Evolutionary conservation across 2,113 vertebrate species (phyloP), one percentile per base, ranked within the genome.

Genomic region (Lanius ludovicianus): DNA sequence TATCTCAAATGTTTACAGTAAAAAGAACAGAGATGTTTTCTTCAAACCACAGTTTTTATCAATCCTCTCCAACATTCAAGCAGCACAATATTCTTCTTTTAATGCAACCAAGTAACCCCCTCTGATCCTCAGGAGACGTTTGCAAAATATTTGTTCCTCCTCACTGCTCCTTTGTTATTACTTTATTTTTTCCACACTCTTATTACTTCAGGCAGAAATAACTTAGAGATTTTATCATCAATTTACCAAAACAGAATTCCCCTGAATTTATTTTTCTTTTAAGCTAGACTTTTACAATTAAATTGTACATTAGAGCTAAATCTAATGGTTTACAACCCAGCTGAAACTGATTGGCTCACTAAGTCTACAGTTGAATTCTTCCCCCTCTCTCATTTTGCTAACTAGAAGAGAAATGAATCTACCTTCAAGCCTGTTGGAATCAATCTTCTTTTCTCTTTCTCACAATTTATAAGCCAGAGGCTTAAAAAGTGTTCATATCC

Each of bases 401-500:
- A 80, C 57, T 55, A 35, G 42, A 90, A 95, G 71, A 94, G 52
- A 92, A 96, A 95, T 84, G 31, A 70, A 60, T 92, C 90, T 76
- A 93, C 85, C 80, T 92, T 87, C 83, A 78, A 83, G 92, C 87
- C 55, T 60, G 47, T 47, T 95, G 78, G 89, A 95, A 95, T 95
- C 94, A 94, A 95, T 96, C 95, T 92, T 93, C 90, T 85, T 96
- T 95, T 92, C 95, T 86, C 73, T 62, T 93, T 87, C 89, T 94
- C 71, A 56, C 35, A 70, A 86, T 94, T 84, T 95, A 50, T 64
- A 97, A 92, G 94, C 44, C 79, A 86, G 80, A 81, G 73, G 92
- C 93, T 96, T 96, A 93, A 93, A 82, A 90, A 94, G 62, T 70
- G 82, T 49, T 93, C 74, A 73, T 82, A 94, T 94, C 91, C 82